phyloP scores from a whole-genome alignment of 2,888 invertebrate species.

The Abrostola triplasia region DNA sequence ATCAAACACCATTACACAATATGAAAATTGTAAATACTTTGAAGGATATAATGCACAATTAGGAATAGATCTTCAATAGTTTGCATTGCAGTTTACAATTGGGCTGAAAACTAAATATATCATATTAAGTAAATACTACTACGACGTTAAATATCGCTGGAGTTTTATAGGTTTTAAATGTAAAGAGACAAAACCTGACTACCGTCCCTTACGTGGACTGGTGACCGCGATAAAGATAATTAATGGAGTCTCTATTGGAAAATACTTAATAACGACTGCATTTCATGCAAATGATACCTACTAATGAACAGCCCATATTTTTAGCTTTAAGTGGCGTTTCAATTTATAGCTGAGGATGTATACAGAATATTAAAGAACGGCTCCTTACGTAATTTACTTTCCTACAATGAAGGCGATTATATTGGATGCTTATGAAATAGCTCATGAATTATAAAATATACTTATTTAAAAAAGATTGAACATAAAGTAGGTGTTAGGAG shows the following conservation, averaged over 20 bases:
- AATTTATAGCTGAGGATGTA: background rate
- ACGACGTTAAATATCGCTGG: background rate
- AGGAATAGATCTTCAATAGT: no score
- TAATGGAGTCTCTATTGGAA: conserved; percentile 65
- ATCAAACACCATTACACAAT: no score
- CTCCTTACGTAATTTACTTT: conserved; percentile 1
- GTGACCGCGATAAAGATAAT: conserved; percentile 63
- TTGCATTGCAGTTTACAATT: background rate
- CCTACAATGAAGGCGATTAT: conserved; percentile 6
- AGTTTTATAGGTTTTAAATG: conserved; percentile 9
- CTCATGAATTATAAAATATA: no score
- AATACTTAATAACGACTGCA: conserved; percentile 56
- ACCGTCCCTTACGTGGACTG: conserved; percentile 42
- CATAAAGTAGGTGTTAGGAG: no score
- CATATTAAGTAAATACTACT: background rate
- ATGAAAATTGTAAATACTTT: no score
- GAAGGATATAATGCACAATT: no score
- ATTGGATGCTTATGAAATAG: no score
- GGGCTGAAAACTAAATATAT: background rate
- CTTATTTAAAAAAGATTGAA: no score
- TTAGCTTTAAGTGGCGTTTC: conserved; percentile 6
- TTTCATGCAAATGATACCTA: conserved; percentile 24
- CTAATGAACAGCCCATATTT: conserved; percentile 33
- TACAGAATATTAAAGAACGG: conserved; percentile 3
- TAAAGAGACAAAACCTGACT: conserved; percentile 8